Conservation (phyloP, 1,140 invertebrate species). For the Venustaconcha ellipsiformis region DNA sequence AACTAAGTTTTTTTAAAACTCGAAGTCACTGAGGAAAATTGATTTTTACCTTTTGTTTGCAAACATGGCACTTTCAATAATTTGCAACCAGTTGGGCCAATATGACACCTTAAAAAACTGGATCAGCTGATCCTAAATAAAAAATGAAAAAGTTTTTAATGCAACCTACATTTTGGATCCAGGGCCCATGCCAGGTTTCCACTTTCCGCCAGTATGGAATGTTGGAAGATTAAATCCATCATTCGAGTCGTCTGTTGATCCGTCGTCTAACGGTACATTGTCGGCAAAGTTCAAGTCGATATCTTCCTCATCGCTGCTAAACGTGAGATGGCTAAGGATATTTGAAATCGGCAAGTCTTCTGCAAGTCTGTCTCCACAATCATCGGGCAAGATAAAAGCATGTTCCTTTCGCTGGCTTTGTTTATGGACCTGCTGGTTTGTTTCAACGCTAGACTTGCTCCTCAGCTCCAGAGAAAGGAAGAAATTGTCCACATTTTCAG, state of each 20-base stretch:
- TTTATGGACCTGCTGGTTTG: no score
- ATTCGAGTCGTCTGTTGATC: conserved; percentile 54
- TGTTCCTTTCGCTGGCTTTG: no score
- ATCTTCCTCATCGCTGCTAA: conserved; percentile 59
- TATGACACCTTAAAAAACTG: no score
- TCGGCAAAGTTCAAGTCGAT: conserved; percentile 47
- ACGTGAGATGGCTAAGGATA: conserved; percentile 58
- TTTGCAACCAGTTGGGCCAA: no score
- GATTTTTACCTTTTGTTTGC: no score
- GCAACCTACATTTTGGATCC: conserved; percentile 5
- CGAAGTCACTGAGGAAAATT: no score
- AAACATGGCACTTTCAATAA: no score
- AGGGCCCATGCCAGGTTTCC: conserved; percentile 42
- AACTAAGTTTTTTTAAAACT: no score
- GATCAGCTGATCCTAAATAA: no score
- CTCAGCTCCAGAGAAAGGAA: conserved; percentile 87
- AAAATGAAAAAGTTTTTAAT: no score
- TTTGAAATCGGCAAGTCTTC: conserved; percentile 51
- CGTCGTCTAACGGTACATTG: conserved; percentile 46
- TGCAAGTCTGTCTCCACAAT: conserved; percentile 64
- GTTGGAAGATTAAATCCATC: conserved; percentile 68
- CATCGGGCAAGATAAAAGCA: no score
- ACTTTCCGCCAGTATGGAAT: conserved; percentile 71
- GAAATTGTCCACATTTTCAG: conserved; percentile 78
- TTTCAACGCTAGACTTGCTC: conserved; percentile 72